Base-by-base conservation (phyloP, 2,797 vertebrate species). In the Hozukius guyotensis region DNA sequence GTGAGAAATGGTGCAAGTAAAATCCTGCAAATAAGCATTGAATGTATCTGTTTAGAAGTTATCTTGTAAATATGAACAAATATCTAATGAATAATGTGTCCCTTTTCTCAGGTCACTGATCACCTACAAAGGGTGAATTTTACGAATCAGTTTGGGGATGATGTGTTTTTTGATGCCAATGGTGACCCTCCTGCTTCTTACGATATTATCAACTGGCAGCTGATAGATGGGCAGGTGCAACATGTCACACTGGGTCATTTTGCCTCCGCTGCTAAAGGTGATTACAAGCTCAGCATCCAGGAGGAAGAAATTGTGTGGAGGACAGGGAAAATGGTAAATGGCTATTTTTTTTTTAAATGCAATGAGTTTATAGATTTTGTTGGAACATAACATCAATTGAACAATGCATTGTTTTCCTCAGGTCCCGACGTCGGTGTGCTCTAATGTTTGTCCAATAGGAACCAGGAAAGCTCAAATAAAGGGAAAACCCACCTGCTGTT, bases 141-240 rank as follows among this genome's bases (percentile, higher is more conserved):
- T 87, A 86, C 5, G 20, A 94, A 94, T 80, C 53, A 72, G 4
- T 95, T 94, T 88, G 95, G 90, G 0, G 94, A 95, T 59, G 1
- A 71, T 25, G 93, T 96, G 27, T 95, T 92, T 77, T 96, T 96
- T 84, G 92, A 96, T 86, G 78, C 89, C 63, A 95, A 95, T 42
- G 95, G 95, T 27, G 90, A 96, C 34, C 94, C 94, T 38, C 92
- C 94, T 42, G 91, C 94, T 16, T 94, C 91, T 18, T 96, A 96
- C 81, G 95, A 96, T 13, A 68, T 96, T 2, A 95, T 96, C 32
- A 96, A 96, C 92, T 96, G 95, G 95, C 95, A 96, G 82, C 77
- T 96, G 55, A 92, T 3, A 80, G 85, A 94, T 2, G 94, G 94
- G 1, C 64, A 93, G 75, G 95, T 96, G 59, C 87, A 94, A n/a